Conservation (phyloP, 1,140 invertebrate species). For the Platorchestia sp. region DNA sequence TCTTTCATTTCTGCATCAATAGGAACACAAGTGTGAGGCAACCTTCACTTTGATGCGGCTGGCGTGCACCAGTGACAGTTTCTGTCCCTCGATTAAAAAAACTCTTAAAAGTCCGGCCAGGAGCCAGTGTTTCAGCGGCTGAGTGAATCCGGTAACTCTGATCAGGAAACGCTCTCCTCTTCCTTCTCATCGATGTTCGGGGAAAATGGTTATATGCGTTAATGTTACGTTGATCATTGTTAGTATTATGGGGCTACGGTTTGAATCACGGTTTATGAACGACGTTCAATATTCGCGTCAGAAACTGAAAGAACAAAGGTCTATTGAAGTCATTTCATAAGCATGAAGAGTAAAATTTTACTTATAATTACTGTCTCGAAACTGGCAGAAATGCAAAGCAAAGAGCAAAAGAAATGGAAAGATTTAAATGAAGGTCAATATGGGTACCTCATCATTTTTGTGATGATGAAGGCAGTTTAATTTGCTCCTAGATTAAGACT, state of each 20-base stretch:
- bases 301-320: neutral
- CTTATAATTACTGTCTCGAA: neutral
- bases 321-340: neutral
- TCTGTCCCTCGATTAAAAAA: no score
- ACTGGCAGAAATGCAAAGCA: neutral
- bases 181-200: neutral
- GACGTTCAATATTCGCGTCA: neutral
- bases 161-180: no score
- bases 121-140: no score
- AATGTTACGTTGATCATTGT: neutral
- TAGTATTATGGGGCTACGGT: neutral
- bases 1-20: no score
- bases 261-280: neutral
- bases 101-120: no score
- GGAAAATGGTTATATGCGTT: neutral
- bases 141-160: no score
- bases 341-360: neutral
- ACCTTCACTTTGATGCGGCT: no score
- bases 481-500: neutral
- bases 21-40: no score
- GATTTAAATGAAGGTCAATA: neutral
- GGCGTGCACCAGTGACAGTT: no score
- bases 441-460: no score
- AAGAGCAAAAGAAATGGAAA: neutral
- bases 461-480: neutral